phyloP scores from a whole-genome alignment of 2,888 invertebrate genomes.

The Diplazon laetatorius region DNA sequence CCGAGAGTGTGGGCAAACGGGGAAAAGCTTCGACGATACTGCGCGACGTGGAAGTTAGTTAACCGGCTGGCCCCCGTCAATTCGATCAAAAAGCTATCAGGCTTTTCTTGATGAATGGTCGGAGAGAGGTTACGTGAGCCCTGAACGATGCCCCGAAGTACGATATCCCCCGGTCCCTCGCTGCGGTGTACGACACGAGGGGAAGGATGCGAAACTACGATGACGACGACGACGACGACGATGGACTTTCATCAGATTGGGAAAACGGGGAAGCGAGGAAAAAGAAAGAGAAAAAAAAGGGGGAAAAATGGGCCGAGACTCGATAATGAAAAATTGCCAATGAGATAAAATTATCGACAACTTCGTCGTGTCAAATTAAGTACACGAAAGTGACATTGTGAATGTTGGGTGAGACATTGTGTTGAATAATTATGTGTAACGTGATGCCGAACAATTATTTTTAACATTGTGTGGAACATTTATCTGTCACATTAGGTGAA shows the following conservation, averaged over 20 bases:
- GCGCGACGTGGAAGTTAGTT: conserved; percentile 60
- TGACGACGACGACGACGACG: too few relatives aligned
- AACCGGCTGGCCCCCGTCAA: conserved; percentile 63
- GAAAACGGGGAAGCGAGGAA: not conserved
- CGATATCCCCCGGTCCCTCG: conserved; percentile 37
- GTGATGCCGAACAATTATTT: too few relatives aligned
- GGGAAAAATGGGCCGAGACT: not conserved
- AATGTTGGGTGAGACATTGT: too few relatives aligned
- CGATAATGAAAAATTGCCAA: too few relatives aligned
- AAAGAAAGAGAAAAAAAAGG: not conserved
- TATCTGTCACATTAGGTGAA: too few relatives aligned
- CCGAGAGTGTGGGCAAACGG: too few relatives aligned
- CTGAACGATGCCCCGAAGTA: conserved; percentile 44
- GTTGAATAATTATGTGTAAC: too few relatives aligned
- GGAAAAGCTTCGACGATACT: conserved; percentile 36
- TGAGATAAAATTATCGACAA: too few relatives aligned
- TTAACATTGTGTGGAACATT: too few relatives aligned
- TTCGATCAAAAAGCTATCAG: conserved; percentile 70
- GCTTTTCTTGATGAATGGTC: conserved; percentile 68
- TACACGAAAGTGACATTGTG: too few relatives aligned
- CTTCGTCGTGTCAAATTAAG: too few relatives aligned
- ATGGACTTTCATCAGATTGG: conserved; percentile 14
- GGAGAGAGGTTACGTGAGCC: conserved; percentile 56
- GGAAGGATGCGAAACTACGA: conserved; percentile 8
- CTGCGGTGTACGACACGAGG: conserved; percentile 19